Evolutionary conservation across 2,113 vertebrate species (phyloP).

Genomic region (Pangasianodon gigas): DNA sequence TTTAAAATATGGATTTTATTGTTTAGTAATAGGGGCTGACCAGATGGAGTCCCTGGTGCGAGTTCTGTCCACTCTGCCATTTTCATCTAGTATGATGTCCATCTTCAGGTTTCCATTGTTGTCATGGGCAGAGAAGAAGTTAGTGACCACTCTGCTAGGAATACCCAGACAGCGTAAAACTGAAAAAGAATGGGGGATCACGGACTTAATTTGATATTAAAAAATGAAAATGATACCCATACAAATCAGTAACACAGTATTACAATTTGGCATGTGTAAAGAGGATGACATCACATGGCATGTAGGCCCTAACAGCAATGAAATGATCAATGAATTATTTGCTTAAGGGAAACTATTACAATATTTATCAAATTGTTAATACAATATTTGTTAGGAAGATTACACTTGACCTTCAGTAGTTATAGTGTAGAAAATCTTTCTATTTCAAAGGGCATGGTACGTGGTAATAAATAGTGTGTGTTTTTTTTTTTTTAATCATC

Average conservation of each 20-base stretch:
- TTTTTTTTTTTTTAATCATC: not conserved
- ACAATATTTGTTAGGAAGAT: not conserved
- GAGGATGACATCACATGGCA: not conserved
- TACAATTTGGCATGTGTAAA: not conserved
- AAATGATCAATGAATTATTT: not conserved
- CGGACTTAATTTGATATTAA: not conserved
- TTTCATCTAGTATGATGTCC: constrained; percentile 86
- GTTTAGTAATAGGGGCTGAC: constrained; percentile 61
- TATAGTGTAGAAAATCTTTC: not conserved
- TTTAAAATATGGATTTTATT: not conserved
- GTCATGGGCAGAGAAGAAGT: constrained; percentile 93
- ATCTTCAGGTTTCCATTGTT: constrained; percentile 88
- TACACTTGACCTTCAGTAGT: not conserved
- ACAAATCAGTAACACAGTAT: not conserved
- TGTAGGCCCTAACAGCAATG: not conserved
- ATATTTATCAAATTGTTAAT: not conserved
- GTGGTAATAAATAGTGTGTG: not conserved
- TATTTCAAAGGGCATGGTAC: not conserved
- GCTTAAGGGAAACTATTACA: not conserved
- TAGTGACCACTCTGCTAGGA: constrained; percentile 86
- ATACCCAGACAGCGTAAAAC: constrained; percentile 93
- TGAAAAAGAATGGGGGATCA: constrained; percentile 52
- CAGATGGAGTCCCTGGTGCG: constrained; percentile 89
- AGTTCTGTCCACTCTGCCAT: constrained; percentile 78
- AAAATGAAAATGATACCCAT: not conserved